phyloP scores from a whole-genome alignment of 2,113 vertebrate genomes.

The Hemichromis elongatus region DNA sequence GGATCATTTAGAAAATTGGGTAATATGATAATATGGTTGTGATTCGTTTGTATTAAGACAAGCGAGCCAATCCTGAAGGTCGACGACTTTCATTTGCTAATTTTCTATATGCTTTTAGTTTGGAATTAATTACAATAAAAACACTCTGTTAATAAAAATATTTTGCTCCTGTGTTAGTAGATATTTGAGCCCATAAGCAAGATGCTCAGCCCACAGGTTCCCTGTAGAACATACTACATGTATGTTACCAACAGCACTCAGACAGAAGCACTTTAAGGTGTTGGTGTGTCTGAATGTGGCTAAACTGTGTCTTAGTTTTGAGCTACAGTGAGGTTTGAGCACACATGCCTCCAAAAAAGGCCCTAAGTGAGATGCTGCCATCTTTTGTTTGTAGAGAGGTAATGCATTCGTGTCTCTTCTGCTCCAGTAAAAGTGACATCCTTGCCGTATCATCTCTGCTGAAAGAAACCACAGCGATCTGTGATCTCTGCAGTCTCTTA shows the following conservation, averaged over 20 bases:
- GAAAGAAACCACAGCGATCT: neutral
- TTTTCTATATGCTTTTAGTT: neutral
- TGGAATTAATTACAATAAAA: neutral
- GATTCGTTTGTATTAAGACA: neutral
- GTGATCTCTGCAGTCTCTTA: neutral
- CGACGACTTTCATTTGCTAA: neutral
- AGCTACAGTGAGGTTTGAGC: neutral
- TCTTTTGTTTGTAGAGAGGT: conserved; percentile 29
- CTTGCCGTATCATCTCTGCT: neutral
- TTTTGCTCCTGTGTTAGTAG: neutral
- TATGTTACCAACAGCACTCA: neutral
- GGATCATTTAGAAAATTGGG: neutral
- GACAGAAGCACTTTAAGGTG: neutral
- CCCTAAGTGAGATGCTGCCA: conserved; percentile 49
- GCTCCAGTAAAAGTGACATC: neutral
- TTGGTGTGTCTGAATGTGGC: neutral
- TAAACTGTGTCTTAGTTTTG: neutral
- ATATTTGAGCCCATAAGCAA: neutral
- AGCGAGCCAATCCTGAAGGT: neutral
- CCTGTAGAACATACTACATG: neutral
- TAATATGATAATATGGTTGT: neutral
- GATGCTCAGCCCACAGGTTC: neutral
- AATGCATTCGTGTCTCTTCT: neutral
- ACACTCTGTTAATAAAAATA: neutral
- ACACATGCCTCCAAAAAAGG: neutral